Evolutionary conservation across 2,888 invertebrate species (phyloP), one percentile per base, ranked within the genome.

Genomic region (Euspilapteryx auroguttella): DNA sequence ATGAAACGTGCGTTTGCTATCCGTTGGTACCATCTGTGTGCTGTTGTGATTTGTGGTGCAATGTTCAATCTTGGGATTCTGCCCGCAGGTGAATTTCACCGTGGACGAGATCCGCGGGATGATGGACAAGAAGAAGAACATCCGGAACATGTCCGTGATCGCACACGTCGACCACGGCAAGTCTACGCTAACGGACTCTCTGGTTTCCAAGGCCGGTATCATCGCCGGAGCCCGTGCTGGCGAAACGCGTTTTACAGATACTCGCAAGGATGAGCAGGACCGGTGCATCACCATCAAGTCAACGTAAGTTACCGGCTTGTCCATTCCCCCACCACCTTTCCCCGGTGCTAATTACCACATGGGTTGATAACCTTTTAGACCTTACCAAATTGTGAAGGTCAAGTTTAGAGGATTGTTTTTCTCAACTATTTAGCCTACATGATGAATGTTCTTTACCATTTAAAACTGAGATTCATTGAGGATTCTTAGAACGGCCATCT

Each of bases 121-220:
- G 89, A 99, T 99, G 99, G 98, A 99, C 92, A 94, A 94, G 78
- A 98, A 98, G 84, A 84, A 83, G 82, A 99, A 99, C 73, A 99
- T 99, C 82, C 89, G 99, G 68, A 99, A 99, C 81, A 99, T 99
- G 98, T 99, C 98, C 63, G 99, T 99, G 79, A 99, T 99, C 68
- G 99, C 99, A 52, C 99, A 99, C 79, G 99, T 99, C 45, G 99
- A 99, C 81, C 99, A 99, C 76, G 99, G 99, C 62, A 98, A 99
- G 80, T 98, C 99, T 43, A 99, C 99, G 33, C 77, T 99, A 62
- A 99, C 99, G 34, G 99, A 99, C 80, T 99, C 99, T 39, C 83
- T 99, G 56, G 98, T 99, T 42, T 96, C 98, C 34, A 99, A 99
- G 79, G 99, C 99, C 56, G 99, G 99, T 78, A 99, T 99, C 68